A percentile compares a stretch with the other conserved stretches of the same genome.
These are phyloP conservation scores for Heterochromis multidens DNA, from an alignment of 2,113 vertebrate species.

Conservation along the genomic window DNA sequence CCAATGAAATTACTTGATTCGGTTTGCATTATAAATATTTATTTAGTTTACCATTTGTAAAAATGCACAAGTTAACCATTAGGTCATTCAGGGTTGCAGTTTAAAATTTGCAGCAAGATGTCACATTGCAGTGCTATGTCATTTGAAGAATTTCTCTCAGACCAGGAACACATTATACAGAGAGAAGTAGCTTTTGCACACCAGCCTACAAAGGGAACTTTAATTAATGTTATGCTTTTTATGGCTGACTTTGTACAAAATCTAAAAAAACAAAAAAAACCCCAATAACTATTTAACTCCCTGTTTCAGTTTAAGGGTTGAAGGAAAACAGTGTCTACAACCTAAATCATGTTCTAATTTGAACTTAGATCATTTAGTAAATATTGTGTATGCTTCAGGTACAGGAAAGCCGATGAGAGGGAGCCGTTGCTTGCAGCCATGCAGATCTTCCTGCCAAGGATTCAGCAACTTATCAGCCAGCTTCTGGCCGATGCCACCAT, in stretches of 20 bases:
- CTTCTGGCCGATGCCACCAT: conserved; percentile 86
- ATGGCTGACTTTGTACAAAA: too few species aligned
- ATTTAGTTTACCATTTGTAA: not conserved
- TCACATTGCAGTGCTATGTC: not conserved
- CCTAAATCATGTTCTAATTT: not conserved
- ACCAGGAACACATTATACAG: rapidly evolving
- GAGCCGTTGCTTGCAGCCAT: conserved; percentile 93
- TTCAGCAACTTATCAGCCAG: conserved; percentile 91
- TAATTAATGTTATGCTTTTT: too few species aligned
- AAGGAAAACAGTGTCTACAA: not conserved
- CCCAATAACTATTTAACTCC: too few species aligned
- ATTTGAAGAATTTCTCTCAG: not conserved
- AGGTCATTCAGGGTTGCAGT: not conserved
- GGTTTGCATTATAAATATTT: rapidly evolving
- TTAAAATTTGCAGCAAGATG: not conserved
- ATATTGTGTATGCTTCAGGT: conserved; percentile 65
- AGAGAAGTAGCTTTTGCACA: not conserved
- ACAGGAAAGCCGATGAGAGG: conserved; percentile 93
- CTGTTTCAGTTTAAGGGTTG: not conserved
- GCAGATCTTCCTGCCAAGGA: conserved; percentile 91
- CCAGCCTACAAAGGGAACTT: too few species aligned
- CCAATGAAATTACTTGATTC: not conserved
- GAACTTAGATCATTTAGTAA: not conserved
- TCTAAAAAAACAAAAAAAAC: too few species aligned
- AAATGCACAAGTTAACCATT: not conserved